phyloP scores from a whole-genome alignment of 1,140 invertebrate genomes.

The Gyrodactylus bullatarudis region DNA sequence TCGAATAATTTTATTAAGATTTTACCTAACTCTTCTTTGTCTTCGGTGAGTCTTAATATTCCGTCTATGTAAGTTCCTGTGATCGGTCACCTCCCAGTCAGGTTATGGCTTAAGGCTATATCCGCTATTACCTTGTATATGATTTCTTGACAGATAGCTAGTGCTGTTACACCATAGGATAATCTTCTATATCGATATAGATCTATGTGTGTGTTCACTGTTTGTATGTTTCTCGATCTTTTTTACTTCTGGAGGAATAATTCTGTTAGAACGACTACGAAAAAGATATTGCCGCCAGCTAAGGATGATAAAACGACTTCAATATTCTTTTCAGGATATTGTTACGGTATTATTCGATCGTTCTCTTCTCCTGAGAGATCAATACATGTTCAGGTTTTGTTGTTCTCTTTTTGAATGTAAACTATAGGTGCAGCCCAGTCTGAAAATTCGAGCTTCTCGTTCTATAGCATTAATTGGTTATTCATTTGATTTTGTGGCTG shows the following conservation, averaged over 20 bases:
- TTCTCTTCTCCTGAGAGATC: neutral
- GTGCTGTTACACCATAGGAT: neutral
- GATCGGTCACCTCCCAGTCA: too few relatives aligned
- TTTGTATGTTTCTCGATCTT: neutral
- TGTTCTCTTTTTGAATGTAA: too few relatives aligned
- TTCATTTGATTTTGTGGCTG: too few relatives aligned
- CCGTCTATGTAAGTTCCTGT: too few relatives aligned
- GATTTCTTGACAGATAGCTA: neutral
- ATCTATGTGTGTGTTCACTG: neutral
- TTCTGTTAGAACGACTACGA: neutral
- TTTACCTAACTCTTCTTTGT: neutral
- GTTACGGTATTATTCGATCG: neutral
- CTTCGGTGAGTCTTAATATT: neutral
- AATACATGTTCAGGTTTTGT: too few relatives aligned
- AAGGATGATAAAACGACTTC: neutral
- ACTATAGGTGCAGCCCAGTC: too few relatives aligned
- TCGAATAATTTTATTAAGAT: neutral
- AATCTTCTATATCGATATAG: neutral
- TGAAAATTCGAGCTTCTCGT: too few relatives aligned
- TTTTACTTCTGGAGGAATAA: neutral
- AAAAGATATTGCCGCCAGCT: neutral
- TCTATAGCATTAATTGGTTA: too few relatives aligned
- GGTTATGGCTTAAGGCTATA: too few relatives aligned
- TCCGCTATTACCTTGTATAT: too few relatives aligned
- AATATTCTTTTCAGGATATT: neutral